These are phyloP conservation scores for Cheiracanthium punctorium DNA, from an alignment of 2,888 invertebrate species.

Conservation along the genomic window DNA sequence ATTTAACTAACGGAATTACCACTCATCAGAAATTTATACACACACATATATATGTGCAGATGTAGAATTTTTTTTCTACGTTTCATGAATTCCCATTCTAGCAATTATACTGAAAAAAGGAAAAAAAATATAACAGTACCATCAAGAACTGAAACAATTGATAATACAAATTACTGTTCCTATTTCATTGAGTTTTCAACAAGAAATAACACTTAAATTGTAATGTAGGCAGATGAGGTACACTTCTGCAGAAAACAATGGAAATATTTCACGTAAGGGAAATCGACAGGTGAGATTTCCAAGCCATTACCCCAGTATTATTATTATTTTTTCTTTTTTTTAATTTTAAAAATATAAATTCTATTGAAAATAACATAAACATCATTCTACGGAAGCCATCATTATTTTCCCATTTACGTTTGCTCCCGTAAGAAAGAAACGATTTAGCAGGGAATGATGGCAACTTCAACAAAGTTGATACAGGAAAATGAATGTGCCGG, in stretches of 20 bases:
- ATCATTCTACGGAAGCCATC: neutral
- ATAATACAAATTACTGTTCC: no score
- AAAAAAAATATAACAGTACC: no score
- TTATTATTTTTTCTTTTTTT: neutral
- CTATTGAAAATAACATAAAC: neutral
- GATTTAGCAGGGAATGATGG: neutral
- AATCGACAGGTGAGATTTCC: neutral
- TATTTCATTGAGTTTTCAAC: no score
- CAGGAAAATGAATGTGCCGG: neutral
- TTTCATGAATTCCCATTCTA: no score
- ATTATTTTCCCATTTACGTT: neutral
- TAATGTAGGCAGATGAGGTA: no score
- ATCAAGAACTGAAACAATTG: no score
- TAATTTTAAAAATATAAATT: conserved; percentile 1
- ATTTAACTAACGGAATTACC: no score
- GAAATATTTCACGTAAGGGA: neutral
- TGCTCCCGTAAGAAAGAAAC: neutral
- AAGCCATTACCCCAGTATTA: neutral
- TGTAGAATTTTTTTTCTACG: no score
- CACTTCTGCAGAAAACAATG: neutral
- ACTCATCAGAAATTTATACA: no score
- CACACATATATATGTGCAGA: no score
- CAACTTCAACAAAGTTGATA: neutral
- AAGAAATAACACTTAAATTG: no score
- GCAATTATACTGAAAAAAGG: no score